Conservation (phyloP, 2,888 invertebrate species). For the Scaptomyza parva region DNA sequence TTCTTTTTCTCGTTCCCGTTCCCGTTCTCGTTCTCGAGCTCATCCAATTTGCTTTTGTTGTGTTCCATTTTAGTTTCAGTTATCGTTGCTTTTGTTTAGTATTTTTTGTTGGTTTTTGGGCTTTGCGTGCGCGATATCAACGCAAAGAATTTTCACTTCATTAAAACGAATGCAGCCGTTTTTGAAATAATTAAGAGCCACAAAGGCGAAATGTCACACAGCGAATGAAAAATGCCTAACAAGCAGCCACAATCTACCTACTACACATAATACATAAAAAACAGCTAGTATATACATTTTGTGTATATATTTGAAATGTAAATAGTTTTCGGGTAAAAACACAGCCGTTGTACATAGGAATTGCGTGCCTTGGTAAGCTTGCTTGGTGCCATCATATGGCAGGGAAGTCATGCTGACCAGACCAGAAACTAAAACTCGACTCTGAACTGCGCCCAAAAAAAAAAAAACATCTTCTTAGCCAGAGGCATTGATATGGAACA, state of each 20-base stretch:
- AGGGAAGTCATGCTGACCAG: constrained; percentile 71
- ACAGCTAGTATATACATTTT: constrained; percentile 8
- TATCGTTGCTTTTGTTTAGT: constrained; percentile 33
- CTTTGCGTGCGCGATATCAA: constrained; percentile 81
- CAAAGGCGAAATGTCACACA: constrained; percentile 78
- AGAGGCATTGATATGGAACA: constrained; percentile 49
- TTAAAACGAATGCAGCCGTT: constrained; percentile 82
- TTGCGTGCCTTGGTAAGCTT: constrained; percentile 47
- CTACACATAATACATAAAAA: constrained; percentile 25
- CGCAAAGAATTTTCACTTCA: constrained; percentile 83
- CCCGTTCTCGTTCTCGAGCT: constrained; percentile 11
- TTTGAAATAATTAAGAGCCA: constrained; percentile 81
- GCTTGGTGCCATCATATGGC: constrained; percentile 30
- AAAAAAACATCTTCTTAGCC: constrained; percentile 16
- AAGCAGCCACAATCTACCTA: constrained; percentile 60
- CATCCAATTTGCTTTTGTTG: constrained; percentile 34
- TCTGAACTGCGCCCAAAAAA: constrained; percentile 35
- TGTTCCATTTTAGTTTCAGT: constrained; percentile 30
- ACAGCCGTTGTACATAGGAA: constrained; percentile 45
- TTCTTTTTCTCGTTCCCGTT: background rate
- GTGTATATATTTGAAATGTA: constrained; percentile 15
- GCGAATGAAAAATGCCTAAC: constrained; percentile 77
- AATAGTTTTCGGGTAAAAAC: constrained; percentile 32
- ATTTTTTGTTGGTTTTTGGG: no score
- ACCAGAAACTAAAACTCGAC: constrained; percentile 44